Evolutionary conservation across 2,888 invertebrate genomes (phyloP).

Genomic region (Ptychoptera contaminata): DNA sequence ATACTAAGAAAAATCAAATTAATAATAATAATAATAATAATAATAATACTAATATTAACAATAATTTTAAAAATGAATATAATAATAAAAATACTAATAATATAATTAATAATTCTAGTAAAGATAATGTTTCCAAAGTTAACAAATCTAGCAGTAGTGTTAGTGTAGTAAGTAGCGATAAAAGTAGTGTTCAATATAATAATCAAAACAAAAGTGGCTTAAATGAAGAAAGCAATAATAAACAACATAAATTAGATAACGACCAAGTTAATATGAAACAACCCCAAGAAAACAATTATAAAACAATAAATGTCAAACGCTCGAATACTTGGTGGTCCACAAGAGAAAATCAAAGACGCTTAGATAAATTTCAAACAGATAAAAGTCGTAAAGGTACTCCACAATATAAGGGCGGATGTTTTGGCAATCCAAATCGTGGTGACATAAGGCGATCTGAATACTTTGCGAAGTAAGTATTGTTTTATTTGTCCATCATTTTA

Average conservation of each 20-base stretch:
- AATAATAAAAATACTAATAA: constrained; percentile 13
- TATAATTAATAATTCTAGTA: constrained; percentile 4
- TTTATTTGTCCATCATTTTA: neutral
- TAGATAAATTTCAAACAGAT: neutral
- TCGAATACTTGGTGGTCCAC: constrained; percentile 13
- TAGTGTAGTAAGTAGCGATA: constrained; percentile 7
- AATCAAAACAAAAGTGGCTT: constrained; percentile 22
- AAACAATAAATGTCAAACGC: constrained; percentile 8
- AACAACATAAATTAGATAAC: too few relatives aligned
- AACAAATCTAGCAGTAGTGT: constrained; percentile 5
- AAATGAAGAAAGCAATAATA: constrained; percentile 11
- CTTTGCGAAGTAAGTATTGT: constrained; percentile 16
- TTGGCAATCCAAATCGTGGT: constrained; percentile 12
- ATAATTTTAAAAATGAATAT: constrained; percentile 8
- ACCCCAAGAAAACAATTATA: neutral
- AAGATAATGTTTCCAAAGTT: constrained; percentile 5
- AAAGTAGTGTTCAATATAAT: constrained; percentile 13
- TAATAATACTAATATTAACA: constrained; percentile 11
- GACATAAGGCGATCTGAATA: constrained; percentile 15
- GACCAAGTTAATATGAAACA: too few relatives aligned
- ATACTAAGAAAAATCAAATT: constrained; percentile 8
- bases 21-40: constrained; percentile 13
- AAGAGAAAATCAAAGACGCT: constrained; percentile 3
- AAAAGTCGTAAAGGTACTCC: constrained; percentile 11
- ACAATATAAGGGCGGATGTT: constrained; percentile 17